Percentiles rank a stretch among this genome's conserved stretches.
These are phyloP conservation scores for Cremastobaeus sp. DNA, from an alignment of 2,888 invertebrate genomes.

Conservation along the genomic window DNA sequence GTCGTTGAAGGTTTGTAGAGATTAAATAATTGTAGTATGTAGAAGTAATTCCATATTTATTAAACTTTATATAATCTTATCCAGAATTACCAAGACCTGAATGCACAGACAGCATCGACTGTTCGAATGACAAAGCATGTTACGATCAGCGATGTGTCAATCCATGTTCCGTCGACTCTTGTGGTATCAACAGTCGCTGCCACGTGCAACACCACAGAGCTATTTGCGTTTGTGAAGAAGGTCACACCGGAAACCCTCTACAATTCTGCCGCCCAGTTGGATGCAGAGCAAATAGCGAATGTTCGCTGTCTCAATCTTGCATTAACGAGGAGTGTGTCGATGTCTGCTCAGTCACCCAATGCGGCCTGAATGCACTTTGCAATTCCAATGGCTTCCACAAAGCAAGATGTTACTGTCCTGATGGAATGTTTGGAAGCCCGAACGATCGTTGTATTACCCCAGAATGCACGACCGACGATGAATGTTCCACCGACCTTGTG, in stretches of 20 bases:
- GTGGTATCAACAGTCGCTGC: constrained; percentile 89
- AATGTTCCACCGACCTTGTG: constrained; percentile 88
- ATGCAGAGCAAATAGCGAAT: constrained; percentile 91
- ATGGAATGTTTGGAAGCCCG: constrained; percentile 88
- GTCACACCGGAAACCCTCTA: constrained; percentile 91
- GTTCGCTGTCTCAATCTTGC: constrained; percentile 89
- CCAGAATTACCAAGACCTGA: constrained; percentile 82
- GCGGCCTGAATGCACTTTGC: constrained; percentile 89
- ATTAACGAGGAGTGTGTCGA: constrained; percentile 89
- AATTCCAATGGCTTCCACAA: constrained; percentile 87
- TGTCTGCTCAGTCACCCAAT: constrained; percentile 88
- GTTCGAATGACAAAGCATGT: constrained; percentile 90
- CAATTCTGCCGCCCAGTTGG: constrained; percentile 88
- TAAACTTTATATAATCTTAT: neutral
- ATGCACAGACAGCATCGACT: constrained; percentile 87
- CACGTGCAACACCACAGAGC: constrained; percentile 88
- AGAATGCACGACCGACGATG: constrained; percentile 87
- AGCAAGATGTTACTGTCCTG: constrained; percentile 88
- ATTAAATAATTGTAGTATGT: no score
- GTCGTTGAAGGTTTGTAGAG: constrained; percentile 55
- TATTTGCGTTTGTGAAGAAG: constrained; percentile 88
- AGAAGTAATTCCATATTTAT: neutral
- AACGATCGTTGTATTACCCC: constrained; percentile 87
- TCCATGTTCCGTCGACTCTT: constrained; percentile 86
- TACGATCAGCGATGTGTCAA: constrained; percentile 86